Evolutionary conservation across 2,888 invertebrate genomes (phyloP).

Genomic region (Ditula angustiorana): DNA sequence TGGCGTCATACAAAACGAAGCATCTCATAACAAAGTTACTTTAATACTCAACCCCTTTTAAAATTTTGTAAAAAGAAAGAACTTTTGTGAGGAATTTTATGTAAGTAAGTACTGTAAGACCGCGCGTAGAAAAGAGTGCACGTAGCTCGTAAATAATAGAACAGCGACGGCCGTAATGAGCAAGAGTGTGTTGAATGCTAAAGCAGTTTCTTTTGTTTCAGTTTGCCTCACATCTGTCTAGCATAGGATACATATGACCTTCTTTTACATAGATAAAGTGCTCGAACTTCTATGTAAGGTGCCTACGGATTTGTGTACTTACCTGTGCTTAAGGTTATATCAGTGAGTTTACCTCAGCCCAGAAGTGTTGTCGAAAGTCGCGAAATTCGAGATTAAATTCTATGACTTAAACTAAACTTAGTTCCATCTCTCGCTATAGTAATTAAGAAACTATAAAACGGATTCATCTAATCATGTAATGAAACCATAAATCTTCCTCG

Average conservation of each 20-base stretch:
- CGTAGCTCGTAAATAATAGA: conserved; percentile 52
- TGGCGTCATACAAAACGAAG: conserved; percentile 3
- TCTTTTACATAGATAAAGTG: conserved; percentile 2
- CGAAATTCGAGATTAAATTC: not conserved
- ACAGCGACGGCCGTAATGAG: conserved; percentile 51
- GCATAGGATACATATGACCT: conserved; percentile 17
- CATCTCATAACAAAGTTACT: conserved; percentile 20
- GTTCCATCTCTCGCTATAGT: too few relatives aligned
- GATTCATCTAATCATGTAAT: too few relatives aligned
- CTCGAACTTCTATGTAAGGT: not conserved
- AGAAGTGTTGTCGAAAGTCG: not conserved
- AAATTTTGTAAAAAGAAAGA: conserved; percentile 16
- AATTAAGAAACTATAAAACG: too few relatives aligned
- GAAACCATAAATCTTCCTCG: too few relatives aligned
- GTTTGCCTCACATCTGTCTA: conserved; percentile 21
- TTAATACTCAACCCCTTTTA: conserved; percentile 27
- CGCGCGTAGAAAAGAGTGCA: conserved; percentile 44
- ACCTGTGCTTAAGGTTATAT: not conserved
- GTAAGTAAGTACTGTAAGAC: conserved; percentile 28
- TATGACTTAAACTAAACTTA: too few relatives aligned
- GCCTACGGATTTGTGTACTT: too few relatives aligned
- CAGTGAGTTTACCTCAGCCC: not conserved
- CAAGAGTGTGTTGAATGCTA: conserved; percentile 49
- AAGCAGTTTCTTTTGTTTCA: conserved; percentile 44
- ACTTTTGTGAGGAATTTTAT: conserved; percentile 35